Percentiles rank a stretch among this genome's conserved stretches.
Conservation (phyloP, 2,888 invertebrate genomes). For the Psylliodes chrysocephalus region DNA sequence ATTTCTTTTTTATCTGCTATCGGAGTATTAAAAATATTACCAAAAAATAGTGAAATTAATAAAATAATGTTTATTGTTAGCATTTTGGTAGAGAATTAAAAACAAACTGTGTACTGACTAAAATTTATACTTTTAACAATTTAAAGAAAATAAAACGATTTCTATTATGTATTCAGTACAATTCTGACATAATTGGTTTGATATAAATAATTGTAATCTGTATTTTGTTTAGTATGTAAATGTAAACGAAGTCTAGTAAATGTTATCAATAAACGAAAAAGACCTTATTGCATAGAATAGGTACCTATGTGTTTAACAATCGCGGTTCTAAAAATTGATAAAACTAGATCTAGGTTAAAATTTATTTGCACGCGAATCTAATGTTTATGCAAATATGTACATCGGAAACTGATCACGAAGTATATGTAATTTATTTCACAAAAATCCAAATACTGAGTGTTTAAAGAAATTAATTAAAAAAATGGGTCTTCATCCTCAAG, state of each 20-base stretch:
- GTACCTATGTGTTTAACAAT: neutral
- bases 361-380: neutral
- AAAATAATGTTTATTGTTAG: neutral
- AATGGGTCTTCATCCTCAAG: no score
- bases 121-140: neutral
- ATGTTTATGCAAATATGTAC: no score
- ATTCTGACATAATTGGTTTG: neutral
- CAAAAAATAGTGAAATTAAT: neutral
- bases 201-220: conserved; percentile 1
- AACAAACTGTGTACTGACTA: neutral
- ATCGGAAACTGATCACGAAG: no score
- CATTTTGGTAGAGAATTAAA: neutral
- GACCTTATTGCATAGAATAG: conserved; percentile 4
- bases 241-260: conserved; percentile 4
- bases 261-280: conserved; percentile 8
- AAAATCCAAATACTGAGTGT: no score
- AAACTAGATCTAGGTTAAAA: neutral
- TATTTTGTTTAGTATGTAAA: neutral
- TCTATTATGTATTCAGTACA: conserved; percentile 9
- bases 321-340: neutral
- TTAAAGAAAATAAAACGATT: neutral
- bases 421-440: no score
- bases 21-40: neutral
- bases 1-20: neutral
- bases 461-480: no score